Base-by-base conservation (phyloP, 1,140 invertebrate genomes). In the Neoseiulus cucumeris region DNA sequence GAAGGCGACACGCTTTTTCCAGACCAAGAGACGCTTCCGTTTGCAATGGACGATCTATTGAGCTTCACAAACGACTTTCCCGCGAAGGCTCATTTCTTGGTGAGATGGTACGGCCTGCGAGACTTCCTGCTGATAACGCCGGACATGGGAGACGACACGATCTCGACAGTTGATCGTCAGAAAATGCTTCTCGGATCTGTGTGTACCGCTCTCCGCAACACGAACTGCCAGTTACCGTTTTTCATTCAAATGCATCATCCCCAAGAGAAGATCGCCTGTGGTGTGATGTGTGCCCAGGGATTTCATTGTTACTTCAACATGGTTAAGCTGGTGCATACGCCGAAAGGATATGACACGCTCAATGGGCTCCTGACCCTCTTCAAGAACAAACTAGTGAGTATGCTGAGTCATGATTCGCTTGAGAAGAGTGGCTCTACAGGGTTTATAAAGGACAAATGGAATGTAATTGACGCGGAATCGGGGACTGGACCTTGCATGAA, bases 101-200 rank as follows among this genome's bases (percentile, higher is more conserved):
- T 73, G 64, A 68, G 78, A 67, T 78, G 75, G 75, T 95, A 87
- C 78, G 88, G 89, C 0, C 70, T 94, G 9, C 80, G 85, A 72
- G 82, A 91, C 70, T 95, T 91, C 76, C 74, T 92, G 44, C 81
- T 91, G 64, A 75, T 95, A 42, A 79, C 80, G 68, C 84, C 88
- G 12, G 72, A 75, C 2, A 66, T 22, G 69, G 75, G 73, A 66
- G 73, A 72, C 65, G 79, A 81, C 42, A 71, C 72, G 30, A 82
- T 91, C 66, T 78, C 79, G 1, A 84, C 83, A 69, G 87, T 91
- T 71, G 89, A 85, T 68, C 80, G 83, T 72, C 83, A 87, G 42
- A 91, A 90, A 78, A 80, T 91, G 67, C 77, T 95, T 2, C 74
- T 91, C 41, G 93, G 91, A 74, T 89, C 89, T 17, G 75, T 86